Evolutionary conservation across 2,888 invertebrate species (phyloP).

Genomic region (Cryptosula pallasiana): DNA sequence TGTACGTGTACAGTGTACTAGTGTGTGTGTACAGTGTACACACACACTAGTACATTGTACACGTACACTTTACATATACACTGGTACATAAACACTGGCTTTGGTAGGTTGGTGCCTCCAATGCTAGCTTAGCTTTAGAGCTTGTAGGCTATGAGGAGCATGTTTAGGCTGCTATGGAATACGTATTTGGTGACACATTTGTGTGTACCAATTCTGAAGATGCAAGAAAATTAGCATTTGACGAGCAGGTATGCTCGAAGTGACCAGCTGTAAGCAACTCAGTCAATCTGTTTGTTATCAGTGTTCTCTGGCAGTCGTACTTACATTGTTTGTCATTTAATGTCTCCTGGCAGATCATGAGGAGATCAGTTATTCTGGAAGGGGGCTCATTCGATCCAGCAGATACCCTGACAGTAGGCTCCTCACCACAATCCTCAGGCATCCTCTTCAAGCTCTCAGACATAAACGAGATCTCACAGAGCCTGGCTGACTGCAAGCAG

Average conservation of each 20-base stretch:
- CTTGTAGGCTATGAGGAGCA: constrained; percentile 67
- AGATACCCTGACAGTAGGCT: constrained; percentile 80
- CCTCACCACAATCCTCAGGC: constrained; percentile 44
- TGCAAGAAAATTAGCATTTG: constrained; percentile 76
- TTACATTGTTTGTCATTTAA: no score
- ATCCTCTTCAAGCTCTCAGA: constrained; percentile 57
- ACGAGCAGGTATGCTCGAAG: constrained; percentile 58
- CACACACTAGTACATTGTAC: no score
- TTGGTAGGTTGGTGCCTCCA: constrained; percentile 67
- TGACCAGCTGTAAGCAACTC: no score
- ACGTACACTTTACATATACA: no score
- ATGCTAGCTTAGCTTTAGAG: constrained; percentile 75
- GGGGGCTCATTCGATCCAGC: constrained; percentile 88
- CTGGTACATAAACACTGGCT: no score
- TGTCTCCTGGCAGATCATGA: constrained; percentile 42
- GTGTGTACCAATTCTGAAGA: constrained; percentile 75
- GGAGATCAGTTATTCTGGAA: constrained; percentile 70
- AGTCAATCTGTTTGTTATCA: no score
- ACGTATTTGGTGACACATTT: constrained; percentile 78
- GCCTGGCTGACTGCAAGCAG: constrained; percentile 22
- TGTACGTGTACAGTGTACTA: no score
- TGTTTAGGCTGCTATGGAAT: constrained; percentile 73
- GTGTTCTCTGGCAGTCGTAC: no score
- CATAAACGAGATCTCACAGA: constrained; percentile 52
- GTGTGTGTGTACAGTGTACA: no score